phyloP scores from a whole-genome alignment of 2,888 invertebrate genomes.

The Synanthedon formicaeformis region DNA sequence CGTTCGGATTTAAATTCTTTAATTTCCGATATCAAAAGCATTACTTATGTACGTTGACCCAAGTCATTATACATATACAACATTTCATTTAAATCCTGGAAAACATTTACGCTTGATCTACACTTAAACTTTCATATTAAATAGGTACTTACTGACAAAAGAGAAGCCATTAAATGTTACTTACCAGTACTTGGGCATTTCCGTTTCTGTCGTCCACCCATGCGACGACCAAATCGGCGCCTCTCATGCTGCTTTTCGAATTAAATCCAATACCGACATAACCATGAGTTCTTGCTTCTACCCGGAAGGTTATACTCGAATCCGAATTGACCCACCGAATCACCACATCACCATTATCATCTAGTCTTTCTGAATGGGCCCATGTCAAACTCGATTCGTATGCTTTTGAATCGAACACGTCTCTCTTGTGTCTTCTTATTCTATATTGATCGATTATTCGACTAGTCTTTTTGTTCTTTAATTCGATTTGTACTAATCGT shows the following conservation, averaged over 20 bases:
- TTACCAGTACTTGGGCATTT: slow-evolving; percentile 83
- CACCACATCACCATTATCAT: slow-evolving; percentile 65
- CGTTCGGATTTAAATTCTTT: no score
- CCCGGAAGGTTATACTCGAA: slow-evolving; percentile 84
- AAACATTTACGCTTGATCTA: no score
- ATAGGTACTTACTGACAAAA: neutral
- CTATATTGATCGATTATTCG: slow-evolving; percentile 50
- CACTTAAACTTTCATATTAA: neutral
- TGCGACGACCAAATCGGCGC: slow-evolving; percentile 88
- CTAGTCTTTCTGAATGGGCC: slow-evolving; percentile 70
- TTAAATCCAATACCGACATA: slow-evolving; percentile 92
- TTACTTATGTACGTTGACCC: neutral
- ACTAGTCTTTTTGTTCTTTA: slow-evolving; percentile 47
- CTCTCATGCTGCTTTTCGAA: slow-evolving; percentile 81
- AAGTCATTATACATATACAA: neutral
- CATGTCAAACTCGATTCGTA: slow-evolving; percentile 62
- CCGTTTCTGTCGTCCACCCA: slow-evolving; percentile 83
- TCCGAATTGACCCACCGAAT: slow-evolving; percentile 81
- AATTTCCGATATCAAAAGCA: no score
- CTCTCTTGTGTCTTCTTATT: slow-evolving; percentile 41
- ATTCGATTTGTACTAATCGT: slow-evolving; percentile 36
- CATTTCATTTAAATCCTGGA: no score
- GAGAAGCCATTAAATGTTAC: slow-evolving; percentile 27
- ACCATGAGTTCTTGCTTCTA: slow-evolving; percentile 86
- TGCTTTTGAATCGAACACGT: slow-evolving; percentile 56